Conservation (phyloP, 30 jellyfish, hydroid and myxozoan species). For the Turritopsis rubra region DNA sequence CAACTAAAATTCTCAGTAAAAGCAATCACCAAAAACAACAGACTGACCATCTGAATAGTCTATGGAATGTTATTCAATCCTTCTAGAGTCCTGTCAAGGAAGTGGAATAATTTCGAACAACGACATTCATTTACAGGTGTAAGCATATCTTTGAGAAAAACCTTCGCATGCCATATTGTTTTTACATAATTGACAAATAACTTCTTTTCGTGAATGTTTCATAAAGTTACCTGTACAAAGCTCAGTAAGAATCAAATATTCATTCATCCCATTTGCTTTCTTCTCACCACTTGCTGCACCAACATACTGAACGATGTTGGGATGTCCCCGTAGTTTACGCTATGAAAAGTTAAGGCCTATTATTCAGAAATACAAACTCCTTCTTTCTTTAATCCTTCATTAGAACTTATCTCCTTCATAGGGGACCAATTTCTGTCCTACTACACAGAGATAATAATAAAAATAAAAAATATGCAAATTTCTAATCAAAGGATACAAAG, state of each 20-base stretch:
- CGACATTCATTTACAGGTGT: too few species aligned
- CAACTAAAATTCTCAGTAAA: neutral
- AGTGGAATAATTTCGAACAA: too few species aligned
- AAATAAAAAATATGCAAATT: neutral
- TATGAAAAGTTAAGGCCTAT: neutral
- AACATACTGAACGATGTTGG: constrained; percentile 71
- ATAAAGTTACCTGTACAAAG: constrained; percentile 74
- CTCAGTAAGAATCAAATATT: constrained; percentile 84
- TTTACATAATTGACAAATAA: too few species aligned
- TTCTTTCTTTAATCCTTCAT: too few species aligned
- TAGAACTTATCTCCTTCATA: too few species aligned
- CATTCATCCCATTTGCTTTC: constrained; percentile 68
- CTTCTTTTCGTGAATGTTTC: too few species aligned
- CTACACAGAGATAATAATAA: neutral
- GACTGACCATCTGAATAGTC: neutral
- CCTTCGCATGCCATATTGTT: too few species aligned
- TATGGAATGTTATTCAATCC: too few species aligned
- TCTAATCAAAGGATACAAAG: constrained; percentile 67
- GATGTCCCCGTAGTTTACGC: constrained; percentile 86
- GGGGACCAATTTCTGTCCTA: constrained; percentile 1
- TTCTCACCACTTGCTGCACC: constrained; percentile 85
- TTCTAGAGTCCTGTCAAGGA: too few species aligned
- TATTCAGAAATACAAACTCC: too few species aligned
- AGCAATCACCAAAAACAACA: neutral
- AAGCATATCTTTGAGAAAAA: too few species aligned